Conservation (phyloP, 2,888 invertebrate species). For the Asteroscopus sphinx region DNA sequence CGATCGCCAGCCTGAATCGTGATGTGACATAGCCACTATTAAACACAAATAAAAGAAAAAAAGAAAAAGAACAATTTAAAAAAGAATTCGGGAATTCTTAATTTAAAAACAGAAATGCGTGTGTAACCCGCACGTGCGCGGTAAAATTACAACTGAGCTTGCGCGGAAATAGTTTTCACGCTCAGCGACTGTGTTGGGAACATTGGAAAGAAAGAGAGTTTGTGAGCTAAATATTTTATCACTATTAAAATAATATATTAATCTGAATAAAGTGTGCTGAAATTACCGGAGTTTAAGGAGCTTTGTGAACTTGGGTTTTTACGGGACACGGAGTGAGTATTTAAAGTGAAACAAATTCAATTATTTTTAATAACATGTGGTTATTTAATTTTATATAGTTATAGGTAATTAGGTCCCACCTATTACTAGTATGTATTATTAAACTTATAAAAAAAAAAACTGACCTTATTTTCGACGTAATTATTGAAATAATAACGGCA, state of each 20-base stretch:
- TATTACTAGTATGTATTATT: no score
- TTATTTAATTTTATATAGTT: conserved; percentile 2
- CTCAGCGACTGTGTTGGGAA: conserved; percentile 55
- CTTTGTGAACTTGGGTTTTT: conserved; percentile 57
- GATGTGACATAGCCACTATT: conserved; percentile 74
- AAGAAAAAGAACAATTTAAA: conserved; percentile 30
- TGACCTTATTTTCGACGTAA: conserved; percentile 3
- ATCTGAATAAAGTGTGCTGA: conserved; percentile 29
- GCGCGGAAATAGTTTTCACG: conserved; percentile 66
- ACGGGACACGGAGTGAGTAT: conserved; percentile 66
- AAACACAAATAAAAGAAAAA: conserved; percentile 56
- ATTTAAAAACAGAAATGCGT: conserved; percentile 54
- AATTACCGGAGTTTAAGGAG: conserved; percentile 36
- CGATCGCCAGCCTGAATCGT: conserved; percentile 72
- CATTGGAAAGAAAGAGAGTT: conserved; percentile 40
- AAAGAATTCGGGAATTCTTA: conserved; percentile 52
- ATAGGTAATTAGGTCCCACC: no score
- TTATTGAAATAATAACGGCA: neutral
- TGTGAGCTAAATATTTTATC: conserved; percentile 28
- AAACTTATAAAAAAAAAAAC: no score
- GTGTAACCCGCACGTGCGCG: conserved; percentile 62
- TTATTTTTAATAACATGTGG: conserved; percentile 1
- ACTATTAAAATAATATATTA: conserved; percentile 5
- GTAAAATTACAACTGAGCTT: conserved; percentile 72
- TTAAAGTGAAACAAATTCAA: conserved; percentile 6